A percentile compares a stretch with the other conserved stretches of the same genome.
These are phyloP conservation scores for Aldrovandia affinis DNA, from an alignment of 2,797 vertebrate species.

Conservation along the genomic window DNA sequence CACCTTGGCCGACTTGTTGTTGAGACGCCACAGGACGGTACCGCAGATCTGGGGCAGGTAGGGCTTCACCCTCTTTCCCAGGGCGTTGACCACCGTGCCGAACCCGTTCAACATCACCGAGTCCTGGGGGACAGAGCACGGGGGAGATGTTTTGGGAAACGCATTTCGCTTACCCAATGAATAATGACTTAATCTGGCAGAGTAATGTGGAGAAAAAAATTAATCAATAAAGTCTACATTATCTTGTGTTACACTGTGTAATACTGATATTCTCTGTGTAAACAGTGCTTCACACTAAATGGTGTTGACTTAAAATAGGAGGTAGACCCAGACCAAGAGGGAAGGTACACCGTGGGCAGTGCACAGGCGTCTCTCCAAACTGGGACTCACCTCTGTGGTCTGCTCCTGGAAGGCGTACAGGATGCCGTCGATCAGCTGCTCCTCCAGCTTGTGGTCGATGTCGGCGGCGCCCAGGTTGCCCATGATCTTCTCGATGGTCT, in stretches of 20 bases:
- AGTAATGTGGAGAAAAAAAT: no score
- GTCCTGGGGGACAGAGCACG: conserved; percentile 77
- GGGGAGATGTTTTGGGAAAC: not conserved
- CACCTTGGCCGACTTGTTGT: conserved; percentile 99
- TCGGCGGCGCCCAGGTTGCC: conserved; percentile 97
- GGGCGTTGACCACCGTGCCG: conserved; percentile 97
- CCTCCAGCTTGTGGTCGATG: conserved; percentile 98
- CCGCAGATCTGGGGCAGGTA: conserved; percentile 99
- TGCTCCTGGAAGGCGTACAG: conserved; percentile 98
- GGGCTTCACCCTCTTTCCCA: conserved; percentile 96
- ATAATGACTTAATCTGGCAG: no score
- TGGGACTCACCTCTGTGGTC: conserved; percentile 88
- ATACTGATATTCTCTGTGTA: no score
- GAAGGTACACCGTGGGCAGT: not conserved
- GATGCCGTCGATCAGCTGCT: conserved; percentile 97
- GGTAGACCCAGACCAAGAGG: no score
- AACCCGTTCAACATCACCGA: conserved; percentile 99
- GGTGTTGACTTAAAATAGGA: no score
- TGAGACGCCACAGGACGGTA: conserved; percentile 97
- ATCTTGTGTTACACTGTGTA: no score
- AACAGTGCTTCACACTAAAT: no score
- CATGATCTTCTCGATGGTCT: conserved; percentile 99
- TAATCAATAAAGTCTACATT: no score
- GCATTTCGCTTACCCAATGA: no score
- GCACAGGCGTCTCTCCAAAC: not conserved